phyloP scores from a whole-genome alignment of 1,140 invertebrate species.

The Ceratina australensis region DNA sequence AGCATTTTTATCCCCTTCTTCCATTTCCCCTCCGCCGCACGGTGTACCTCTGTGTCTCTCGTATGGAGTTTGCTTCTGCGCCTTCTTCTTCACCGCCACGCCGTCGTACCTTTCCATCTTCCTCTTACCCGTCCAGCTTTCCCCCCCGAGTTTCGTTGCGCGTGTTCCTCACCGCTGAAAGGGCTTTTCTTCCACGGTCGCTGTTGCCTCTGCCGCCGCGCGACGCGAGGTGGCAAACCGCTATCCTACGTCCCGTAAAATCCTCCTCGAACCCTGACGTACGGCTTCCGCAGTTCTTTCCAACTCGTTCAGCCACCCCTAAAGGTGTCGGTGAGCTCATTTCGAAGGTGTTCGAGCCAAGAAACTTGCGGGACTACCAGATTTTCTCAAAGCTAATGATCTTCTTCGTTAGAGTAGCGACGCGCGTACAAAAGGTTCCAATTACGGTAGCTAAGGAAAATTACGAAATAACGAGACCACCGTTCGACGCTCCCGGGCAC shows the following conservation, averaged over 20 bases:
- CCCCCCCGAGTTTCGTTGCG: slow-evolving; percentile 40
- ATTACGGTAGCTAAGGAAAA: slow-evolving; percentile 45
- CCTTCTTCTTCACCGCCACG: background rate
- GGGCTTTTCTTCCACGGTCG: slow-evolving; percentile 65
- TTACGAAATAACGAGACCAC: slow-evolving; percentile 50
- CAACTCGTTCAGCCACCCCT: slow-evolving; percentile 36
- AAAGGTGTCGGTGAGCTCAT: slow-evolving; percentile 45
- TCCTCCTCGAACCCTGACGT: slow-evolving; percentile 55
- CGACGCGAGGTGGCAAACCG: slow-evolving; percentile 31
- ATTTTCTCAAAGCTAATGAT: slow-evolving; percentile 51
- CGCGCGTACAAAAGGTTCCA: slow-evolving; percentile 44
- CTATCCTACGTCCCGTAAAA: slow-evolving; percentile 59
- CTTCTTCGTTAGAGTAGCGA: slow-evolving; percentile 48
- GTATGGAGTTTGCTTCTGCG: background rate
- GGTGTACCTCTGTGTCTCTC: slow-evolving; percentile 30
- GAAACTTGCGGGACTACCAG: slow-evolving; percentile 47
- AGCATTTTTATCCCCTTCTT: slow-evolving; percentile 41
- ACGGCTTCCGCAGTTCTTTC: slow-evolving; percentile 41
- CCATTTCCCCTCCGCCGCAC: slow-evolving; percentile 19
- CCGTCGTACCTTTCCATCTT: slow-evolving; percentile 2
- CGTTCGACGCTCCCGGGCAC: slow-evolving; percentile 48
- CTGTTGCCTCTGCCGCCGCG: slow-evolving; percentile 49
- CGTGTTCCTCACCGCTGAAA: slow-evolving; percentile 60
- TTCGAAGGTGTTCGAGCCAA: slow-evolving; percentile 45
- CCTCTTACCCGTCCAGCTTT: slow-evolving; percentile 4